These are phyloP conservation scores for Eurystomus glaucurus DNA, from an alignment of 2,797 vertebrate species.

Conservation along the genomic window DNA sequence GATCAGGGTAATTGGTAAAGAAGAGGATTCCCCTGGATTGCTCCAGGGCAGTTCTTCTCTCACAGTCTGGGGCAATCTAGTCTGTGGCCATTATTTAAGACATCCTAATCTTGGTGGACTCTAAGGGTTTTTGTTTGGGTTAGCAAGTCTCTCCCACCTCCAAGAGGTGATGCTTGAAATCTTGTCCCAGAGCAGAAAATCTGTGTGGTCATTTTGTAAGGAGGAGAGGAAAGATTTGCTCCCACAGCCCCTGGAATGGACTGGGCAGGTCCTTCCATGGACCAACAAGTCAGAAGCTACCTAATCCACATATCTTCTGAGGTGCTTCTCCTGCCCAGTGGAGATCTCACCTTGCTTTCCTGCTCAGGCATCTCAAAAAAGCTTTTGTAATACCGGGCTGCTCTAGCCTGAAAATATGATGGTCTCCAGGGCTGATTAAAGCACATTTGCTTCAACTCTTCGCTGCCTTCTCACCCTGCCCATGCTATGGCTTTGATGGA, in stretches of 20 bases:
- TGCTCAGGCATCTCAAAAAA: neutral
- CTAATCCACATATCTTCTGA: neutral
- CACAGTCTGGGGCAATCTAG: accelerated
- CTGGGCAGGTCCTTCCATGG: neutral
- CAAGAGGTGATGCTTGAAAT: neutral
- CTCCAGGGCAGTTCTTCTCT: neutral
- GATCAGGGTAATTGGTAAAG: neutral
- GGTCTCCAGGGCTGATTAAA: neutral
- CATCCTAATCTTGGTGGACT: neutral
- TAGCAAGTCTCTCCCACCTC: neutral
- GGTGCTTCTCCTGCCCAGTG: neutral
- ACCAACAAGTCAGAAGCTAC: neutral
- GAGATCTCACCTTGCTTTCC: neutral
- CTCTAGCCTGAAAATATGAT: neutral
- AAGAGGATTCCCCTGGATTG: neutral
- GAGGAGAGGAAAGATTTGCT: neutral
- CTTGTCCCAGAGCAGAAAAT: neutral
- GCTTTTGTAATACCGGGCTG: neutral
- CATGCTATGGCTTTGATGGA: neutral
- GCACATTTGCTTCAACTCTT: neutral
- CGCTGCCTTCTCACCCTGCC: neutral
- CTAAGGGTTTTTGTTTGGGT: neutral
- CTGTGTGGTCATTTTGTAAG: accelerated
- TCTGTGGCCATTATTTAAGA: neutral
- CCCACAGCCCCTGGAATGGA: neutral